phyloP scores from a whole-genome alignment of 2,888 invertebrate genomes.

The Ethmia dodecea region DNA sequence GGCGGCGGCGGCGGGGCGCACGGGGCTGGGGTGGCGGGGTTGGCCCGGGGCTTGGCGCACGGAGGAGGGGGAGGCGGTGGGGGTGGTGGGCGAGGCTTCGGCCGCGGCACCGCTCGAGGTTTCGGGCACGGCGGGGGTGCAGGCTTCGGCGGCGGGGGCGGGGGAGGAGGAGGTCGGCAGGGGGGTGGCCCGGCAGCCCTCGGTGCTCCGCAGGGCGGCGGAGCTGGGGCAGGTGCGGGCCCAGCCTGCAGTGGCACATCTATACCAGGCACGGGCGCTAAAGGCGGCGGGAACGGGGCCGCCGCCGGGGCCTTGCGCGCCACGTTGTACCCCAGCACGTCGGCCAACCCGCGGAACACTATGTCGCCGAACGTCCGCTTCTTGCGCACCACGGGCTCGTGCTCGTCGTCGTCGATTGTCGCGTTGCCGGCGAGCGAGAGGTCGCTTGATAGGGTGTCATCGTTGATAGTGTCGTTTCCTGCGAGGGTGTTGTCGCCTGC shows the following conservation, averaged over 20 bases:
- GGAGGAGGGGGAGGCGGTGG: slow-evolving; percentile 40
- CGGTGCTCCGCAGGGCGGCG: slow-evolving; percentile 28
- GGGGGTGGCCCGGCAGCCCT: slow-evolving; percentile 25
- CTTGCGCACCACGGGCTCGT: slow-evolving; percentile 60
- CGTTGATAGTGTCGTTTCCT: slow-evolving; percentile 19
- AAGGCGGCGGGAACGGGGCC: slow-evolving; percentile 61
- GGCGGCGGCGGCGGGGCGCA: slow-evolving; percentile 31
- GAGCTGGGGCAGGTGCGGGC: slow-evolving; percentile 25
- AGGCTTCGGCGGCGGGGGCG: slow-evolving; percentile 23
- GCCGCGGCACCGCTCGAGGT: slow-evolving; percentile 33
- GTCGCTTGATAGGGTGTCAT: slow-evolving; percentile 16
- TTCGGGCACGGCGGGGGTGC: slow-evolving; percentile 23
- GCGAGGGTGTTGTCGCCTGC: slow-evolving; percentile 20
- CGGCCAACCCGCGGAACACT: slow-evolving; percentile 70
- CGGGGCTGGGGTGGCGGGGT: slow-evolving; percentile 37
- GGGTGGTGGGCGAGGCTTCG: slow-evolving; percentile 31
- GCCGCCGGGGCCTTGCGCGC: slow-evolving; percentile 51
- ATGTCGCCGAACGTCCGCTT: slow-evolving; percentile 71
- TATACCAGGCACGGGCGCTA: slow-evolving; percentile 62
- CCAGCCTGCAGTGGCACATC: slow-evolving; percentile 51
- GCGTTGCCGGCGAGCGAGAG: slow-evolving; percentile 23
- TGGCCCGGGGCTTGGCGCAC: slow-evolving; percentile 52
- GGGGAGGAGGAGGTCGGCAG: slow-evolving; percentile 21
- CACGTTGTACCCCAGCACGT: slow-evolving; percentile 65
- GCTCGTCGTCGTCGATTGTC: slow-evolving; percentile 20